Evolutionary conservation across 2,113 vertebrate species (phyloP).

Genomic region (Papio anubis): DNA sequence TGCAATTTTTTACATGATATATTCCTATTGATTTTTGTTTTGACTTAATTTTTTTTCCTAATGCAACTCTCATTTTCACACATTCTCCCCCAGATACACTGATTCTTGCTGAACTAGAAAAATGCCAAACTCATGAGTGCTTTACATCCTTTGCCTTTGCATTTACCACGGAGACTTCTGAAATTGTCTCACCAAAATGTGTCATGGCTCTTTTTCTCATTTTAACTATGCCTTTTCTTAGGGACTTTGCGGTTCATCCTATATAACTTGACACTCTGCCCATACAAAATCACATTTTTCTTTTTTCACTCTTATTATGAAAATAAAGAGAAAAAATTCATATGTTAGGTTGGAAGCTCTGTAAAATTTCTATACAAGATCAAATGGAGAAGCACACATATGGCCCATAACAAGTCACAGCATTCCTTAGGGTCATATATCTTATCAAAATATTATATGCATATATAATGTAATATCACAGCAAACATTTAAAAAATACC

Average conservation of each 20-base stretch:
- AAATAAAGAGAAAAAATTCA: neutral
- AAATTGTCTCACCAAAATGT: neutral
- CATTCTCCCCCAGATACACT: neutral
- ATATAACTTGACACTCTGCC: neutral
- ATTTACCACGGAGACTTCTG: neutral
- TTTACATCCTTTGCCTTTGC: neutral
- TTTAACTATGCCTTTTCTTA: neutral
- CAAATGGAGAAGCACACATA: neutral
- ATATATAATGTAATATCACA: neutral
- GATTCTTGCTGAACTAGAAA: neutral
- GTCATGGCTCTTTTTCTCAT: neutral
- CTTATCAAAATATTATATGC: neutral
- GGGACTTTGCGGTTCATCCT: neutral
- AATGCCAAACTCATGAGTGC: neutral
- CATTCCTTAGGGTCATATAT: neutral
- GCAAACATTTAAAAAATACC: neutral
- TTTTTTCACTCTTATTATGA: neutral
- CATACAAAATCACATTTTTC: neutral
- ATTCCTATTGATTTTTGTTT: neutral
- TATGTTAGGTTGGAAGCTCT: neutral
- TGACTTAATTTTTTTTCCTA: neutral
- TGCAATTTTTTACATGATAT: neutral
- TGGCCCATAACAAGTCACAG: neutral
- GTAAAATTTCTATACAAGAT: neutral
- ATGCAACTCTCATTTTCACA: neutral